Percentiles rank a stretch among this genome's conserved stretches.
Evolutionary conservation across 2,797 vertebrate genomes (phyloP).

Genomic region (Chelidonichthys spinosus): DNA sequence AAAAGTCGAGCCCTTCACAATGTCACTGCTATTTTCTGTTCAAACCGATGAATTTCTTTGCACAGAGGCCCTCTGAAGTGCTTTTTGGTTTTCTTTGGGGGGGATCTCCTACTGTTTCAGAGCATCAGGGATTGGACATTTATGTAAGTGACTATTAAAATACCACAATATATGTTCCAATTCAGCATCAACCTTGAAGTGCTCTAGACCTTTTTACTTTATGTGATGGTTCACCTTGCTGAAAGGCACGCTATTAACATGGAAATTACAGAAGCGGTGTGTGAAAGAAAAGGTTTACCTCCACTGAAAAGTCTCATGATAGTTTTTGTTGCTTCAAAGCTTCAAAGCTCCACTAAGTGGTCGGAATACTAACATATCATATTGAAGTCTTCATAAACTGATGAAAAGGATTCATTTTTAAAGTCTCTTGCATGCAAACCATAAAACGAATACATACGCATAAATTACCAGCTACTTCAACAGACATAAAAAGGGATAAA

Average conservation of each 20-base stretch:
- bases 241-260: conserved; percentile 67
- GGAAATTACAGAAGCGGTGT: conserved; percentile 52
- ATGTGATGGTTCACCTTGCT: conserved; percentile 65
- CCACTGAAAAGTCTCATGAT: conserved; percentile 30
- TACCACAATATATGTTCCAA: conserved; percentile 48
- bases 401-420: background rate
- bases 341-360: conserved; percentile 37
- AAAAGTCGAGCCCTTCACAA: too few relatives aligned
- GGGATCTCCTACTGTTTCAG: conserved; percentile 29
- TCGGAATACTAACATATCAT: conserved; percentile 35
- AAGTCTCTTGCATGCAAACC: background rate
- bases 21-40: background rate
- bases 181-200: conserved; percentile 57
- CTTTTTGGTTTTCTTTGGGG: conserved; percentile 17
- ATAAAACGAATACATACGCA: background rate
- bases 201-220: conserved; percentile 55
- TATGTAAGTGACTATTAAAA: conserved; percentile 57
- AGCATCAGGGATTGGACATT: conserved; percentile 38
- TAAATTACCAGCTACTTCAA: background rate
- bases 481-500: background rate
- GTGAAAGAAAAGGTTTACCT: conserved; percentile 38
- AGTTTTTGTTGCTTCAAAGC: conserved; percentile 22
- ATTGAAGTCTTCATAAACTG: conserved; percentile 6
- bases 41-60: background rate
- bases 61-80: conserved; percentile 17